These are phyloP conservation scores for Drosophila melanogaster DNA, from an alignment of 1,140 invertebrate species.

Conservation along the genomic window DNA sequence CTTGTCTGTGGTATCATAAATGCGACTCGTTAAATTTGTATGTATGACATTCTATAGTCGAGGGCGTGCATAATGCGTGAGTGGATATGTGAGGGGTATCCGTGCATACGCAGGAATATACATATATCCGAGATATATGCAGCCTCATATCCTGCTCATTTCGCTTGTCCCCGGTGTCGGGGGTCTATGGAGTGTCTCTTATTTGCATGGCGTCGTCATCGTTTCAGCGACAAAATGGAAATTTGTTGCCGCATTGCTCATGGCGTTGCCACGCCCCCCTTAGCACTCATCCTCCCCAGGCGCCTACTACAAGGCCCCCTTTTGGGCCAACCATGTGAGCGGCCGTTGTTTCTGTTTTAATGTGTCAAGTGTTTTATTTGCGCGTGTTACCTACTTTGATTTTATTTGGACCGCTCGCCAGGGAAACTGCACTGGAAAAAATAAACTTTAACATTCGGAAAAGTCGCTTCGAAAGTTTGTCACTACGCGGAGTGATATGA, in stretches of 20 bases:
- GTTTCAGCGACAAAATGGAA: conserved; percentile 73
- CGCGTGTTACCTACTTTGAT: conserved; percentile 82
- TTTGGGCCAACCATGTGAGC: conserved; percentile 44
- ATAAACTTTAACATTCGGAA: background rate
- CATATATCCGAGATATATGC: conserved; percentile 31
- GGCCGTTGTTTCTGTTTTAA: conserved; percentile 72
- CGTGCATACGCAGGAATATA: background rate
- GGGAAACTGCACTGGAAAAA: conserved; percentile 14
- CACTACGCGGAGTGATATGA: too few relatives aligned
- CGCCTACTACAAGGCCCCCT: background rate
- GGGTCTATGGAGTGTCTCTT: conserved; percentile 66
- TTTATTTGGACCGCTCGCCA: conserved; percentile 70
- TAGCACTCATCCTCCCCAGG: background rate
- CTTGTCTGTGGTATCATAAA: conserved; percentile 83
- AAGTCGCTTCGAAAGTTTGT: too few relatives aligned
- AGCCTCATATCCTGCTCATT: conserved; percentile 60
- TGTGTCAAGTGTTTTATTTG: conserved; percentile 83
- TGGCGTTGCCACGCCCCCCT: conserved; percentile 39
- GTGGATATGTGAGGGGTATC: conserved; percentile 10
- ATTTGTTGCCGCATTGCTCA: conserved; percentile 77
- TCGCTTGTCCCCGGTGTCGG: conserved; percentile 29
- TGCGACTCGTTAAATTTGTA: conserved; percentile 83
- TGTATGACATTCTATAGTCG: conserved; percentile 68
- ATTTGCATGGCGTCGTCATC: conserved; percentile 68
- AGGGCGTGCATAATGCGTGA: conserved; percentile 35